Percentiles rank a stretch among this genome's conserved stretches.
These are phyloP conservation scores for Habropoda laboriosa DNA, from an alignment of 1,140 invertebrate genomes.

Conservation along the genomic window DNA sequence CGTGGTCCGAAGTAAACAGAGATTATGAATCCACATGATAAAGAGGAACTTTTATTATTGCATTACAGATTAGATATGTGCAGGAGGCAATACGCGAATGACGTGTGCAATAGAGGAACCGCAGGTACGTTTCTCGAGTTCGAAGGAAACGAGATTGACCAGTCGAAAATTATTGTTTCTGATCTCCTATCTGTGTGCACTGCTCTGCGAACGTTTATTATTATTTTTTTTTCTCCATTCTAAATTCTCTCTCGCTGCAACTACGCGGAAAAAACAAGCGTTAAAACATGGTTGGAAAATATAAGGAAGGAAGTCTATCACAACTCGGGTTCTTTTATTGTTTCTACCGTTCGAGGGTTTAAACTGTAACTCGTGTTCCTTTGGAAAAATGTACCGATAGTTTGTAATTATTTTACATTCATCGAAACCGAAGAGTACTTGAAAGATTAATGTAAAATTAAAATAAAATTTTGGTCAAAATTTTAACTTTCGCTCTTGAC, in stretches of 20 bases:
- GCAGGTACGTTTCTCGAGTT: conserved; percentile 89
- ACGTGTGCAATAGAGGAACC: conserved; percentile 98
- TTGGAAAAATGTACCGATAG: no score
- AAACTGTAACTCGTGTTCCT: not conserved
- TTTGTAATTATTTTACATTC: no score
- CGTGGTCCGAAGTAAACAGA: conserved; percentile 58
- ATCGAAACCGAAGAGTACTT: no score
- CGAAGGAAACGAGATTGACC: conserved; percentile 50
- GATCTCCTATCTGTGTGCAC: conserved; percentile 43
- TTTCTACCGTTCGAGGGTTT: not conserved
- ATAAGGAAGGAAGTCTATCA: not conserved
- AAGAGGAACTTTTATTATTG: conserved; percentile 80
- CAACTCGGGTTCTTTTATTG: not conserved
- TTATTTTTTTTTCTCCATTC: conserved; percentile 30
- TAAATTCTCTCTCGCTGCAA: conserved; percentile 3
- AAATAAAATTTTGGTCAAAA: no score
- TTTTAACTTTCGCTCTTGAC: no score
- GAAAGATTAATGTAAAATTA: no score
- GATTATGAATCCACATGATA: conserved; percentile 67
- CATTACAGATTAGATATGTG: conserved; percentile 98
- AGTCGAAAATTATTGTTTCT: conserved; percentile 9
- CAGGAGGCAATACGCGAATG: conserved; percentile 95
- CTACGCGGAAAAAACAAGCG: no score
- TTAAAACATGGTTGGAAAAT: conserved; percentile 5
- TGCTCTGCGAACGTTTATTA: conserved; percentile 47